These are phyloP conservation scores for Coptodon bakossiorum DNA, from an alignment of 2,113 vertebrate genomes.

Conservation along the genomic window DNA sequence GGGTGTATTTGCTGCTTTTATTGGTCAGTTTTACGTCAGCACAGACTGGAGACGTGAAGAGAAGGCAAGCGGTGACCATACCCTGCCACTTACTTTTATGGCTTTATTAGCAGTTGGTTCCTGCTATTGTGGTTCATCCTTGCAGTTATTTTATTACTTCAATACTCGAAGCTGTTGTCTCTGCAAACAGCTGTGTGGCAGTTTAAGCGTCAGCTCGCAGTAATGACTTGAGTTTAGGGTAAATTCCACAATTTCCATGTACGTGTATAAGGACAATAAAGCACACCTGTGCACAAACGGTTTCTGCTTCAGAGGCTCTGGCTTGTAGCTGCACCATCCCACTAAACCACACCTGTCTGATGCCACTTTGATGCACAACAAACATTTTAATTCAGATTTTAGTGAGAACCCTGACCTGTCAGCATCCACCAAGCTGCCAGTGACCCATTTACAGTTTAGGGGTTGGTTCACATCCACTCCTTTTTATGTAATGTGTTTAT, in stretches of 20 bases:
- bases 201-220: background rate
- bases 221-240: background rate
- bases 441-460: background rate
- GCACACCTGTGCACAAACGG: background rate
- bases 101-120: background rate
- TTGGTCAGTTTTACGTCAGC: background rate
- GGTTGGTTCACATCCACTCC: background rate
- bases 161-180: background rate
- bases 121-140: background rate
- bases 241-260: background rate
- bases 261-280: background rate
- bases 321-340: background rate
- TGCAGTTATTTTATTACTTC: background rate
- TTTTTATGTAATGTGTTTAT: background rate
- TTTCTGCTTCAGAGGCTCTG: background rate
- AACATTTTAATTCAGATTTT: background rate
- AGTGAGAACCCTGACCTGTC: background rate
- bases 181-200: background rate
- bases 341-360: background rate
- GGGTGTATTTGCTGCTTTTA: background rate
- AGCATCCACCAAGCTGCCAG: background rate
- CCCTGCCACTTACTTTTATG: constrained; percentile 21
- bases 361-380: background rate
- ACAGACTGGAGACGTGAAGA: background rate
- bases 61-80: constrained; percentile 11